Conservation (phyloP, 2,797 vertebrate genomes). For the Podarcis lilfordi region DNA sequence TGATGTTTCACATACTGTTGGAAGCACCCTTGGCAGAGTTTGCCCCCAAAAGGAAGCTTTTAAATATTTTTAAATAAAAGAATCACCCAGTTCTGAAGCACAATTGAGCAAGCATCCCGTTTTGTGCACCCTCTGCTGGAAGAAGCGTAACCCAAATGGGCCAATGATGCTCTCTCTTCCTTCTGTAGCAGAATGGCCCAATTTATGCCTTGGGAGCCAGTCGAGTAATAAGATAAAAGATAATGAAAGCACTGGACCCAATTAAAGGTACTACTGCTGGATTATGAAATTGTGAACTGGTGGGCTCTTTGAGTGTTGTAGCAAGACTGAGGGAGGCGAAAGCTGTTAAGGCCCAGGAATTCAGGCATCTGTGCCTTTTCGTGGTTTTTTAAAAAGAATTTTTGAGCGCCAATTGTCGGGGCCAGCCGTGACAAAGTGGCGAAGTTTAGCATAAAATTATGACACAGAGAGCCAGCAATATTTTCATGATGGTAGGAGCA, state of each 20-base stretch:
- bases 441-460: too few relatives aligned
- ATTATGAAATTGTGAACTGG: not conserved
- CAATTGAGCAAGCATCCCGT: too few relatives aligned
- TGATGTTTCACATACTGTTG: too few relatives aligned
- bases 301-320: not conserved
- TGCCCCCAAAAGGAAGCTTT: too few relatives aligned
- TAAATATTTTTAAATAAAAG: too few relatives aligned
- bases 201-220: not conserved
- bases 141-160: not conserved
- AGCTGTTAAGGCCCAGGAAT: not conserved
- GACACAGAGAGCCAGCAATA: too few relatives aligned
- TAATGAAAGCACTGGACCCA: not conserved
- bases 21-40: too few relatives aligned
- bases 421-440: too few relatives aligned
- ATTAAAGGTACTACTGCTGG: not conserved
- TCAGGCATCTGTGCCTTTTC: not conserved
- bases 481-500: too few relatives aligned
- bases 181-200: not conserved
- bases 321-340: not conserved
- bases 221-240: not conserved
- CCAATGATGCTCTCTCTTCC: not conserved
- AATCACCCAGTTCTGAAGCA: too few relatives aligned
- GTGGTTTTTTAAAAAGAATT: not conserved
- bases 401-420: too few relatives aligned
- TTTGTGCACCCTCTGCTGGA: not conserved